Conservation (phyloP, 2,113 vertebrate species). For the Antigone vipio region DNA sequence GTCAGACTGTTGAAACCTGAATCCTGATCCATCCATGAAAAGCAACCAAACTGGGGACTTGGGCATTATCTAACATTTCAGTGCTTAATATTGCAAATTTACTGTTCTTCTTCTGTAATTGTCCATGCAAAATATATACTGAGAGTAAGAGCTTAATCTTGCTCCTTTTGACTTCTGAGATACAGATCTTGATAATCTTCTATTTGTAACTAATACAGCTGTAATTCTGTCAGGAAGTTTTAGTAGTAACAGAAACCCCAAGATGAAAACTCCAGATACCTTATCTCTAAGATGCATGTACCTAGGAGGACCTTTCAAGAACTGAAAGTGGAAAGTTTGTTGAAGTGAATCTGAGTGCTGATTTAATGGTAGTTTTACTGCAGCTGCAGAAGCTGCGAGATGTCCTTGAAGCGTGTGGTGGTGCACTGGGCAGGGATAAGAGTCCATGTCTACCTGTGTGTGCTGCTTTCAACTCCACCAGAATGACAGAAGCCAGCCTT, state of each 20-base stretch:
- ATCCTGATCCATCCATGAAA: not conserved
- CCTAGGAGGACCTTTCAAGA: not conserved
- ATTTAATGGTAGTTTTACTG: not conserved
- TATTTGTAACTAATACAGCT: conserved; percentile 2
- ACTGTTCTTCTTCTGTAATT: not conserved
- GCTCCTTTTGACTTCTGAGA: not conserved
- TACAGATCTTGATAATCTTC: not conserved
- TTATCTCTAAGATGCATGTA: not conserved
- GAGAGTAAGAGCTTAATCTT: not conserved
- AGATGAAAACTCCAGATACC: not conserved
- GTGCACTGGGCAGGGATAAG: not conserved
- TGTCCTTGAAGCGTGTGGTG: not conserved
- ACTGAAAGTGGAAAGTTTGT: not conserved
- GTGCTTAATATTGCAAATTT: not conserved
- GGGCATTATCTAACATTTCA: not conserved
- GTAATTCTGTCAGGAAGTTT: conserved; percentile 7
- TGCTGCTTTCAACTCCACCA: not conserved
- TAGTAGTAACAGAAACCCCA: not conserved
- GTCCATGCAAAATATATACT: not conserved
- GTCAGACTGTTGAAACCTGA: not conserved
- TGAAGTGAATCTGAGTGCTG: not conserved
- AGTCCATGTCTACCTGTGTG: not conserved
- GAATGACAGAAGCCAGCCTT: not conserved
- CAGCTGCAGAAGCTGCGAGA: not conserved
- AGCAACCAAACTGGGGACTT: not conserved